phyloP scores from a whole-genome alignment of 1,140 invertebrate genomes.

The Dysdera silvatica region DNA sequence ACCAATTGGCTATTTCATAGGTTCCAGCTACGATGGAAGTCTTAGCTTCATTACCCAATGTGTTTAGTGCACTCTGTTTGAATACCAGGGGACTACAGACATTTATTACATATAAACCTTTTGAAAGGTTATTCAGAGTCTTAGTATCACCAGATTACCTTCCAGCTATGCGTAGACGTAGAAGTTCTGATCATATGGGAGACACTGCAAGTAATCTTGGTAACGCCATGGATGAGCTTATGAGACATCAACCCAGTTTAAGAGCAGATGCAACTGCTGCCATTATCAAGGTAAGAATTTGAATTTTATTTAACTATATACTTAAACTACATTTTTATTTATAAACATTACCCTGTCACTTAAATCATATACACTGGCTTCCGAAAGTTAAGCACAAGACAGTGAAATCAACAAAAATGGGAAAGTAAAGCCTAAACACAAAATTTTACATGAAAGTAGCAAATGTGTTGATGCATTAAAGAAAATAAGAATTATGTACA shows the following conservation, averaged over 20 bases:
- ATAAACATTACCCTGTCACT: no score
- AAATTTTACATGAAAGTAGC: no score
- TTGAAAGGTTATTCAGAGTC: slow-evolving; percentile 75
- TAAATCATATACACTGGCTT: no score
- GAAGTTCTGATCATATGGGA: slow-evolving; percentile 71
- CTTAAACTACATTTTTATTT: no score
- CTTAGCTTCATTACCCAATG: slow-evolving; percentile 77
- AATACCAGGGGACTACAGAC: slow-evolving; percentile 72
- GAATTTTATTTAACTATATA: no score
- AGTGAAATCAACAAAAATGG: no score
- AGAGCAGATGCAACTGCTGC: slow-evolving; percentile 68
- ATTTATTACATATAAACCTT: slow-evolving; percentile 73
- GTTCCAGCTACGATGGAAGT: slow-evolving; percentile 83
- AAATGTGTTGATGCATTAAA: no score
- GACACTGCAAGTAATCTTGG: slow-evolving; percentile 85
- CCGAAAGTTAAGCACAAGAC: no score
- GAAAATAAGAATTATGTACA: no score
- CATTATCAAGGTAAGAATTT: slow-evolving; percentile 60
- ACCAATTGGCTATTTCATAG: slow-evolving; percentile 40
- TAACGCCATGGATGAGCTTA: slow-evolving; percentile 86
- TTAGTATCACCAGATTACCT: slow-evolving; percentile 74
- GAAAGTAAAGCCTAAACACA: no score
- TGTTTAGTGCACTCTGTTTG: slow-evolving; percentile 81
- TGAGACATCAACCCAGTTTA: slow-evolving; percentile 82
- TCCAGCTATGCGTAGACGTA: slow-evolving; percentile 71